Conservation (phyloP, 2,797 vertebrate genomes). For the Gorsachius magnificus region DNA sequence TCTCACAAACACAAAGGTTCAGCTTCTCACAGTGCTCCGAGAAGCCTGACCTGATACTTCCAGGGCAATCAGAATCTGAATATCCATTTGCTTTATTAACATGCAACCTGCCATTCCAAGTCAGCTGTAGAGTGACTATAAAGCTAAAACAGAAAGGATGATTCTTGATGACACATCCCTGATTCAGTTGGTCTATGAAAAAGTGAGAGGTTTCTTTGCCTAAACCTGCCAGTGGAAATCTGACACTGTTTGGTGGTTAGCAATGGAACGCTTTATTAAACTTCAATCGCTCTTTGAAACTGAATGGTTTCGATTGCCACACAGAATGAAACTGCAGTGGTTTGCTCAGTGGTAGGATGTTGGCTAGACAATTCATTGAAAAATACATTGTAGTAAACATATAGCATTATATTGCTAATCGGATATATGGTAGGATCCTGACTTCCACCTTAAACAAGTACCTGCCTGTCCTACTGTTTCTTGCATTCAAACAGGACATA, state of each 20-base stretch:
- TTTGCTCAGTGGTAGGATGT: constrained; percentile 36
- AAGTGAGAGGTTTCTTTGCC: constrained; percentile 65
- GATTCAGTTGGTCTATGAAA: constrained; percentile 63
- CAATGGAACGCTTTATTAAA: constrained; percentile 70
- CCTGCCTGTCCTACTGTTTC: neutral
- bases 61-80: neutral
- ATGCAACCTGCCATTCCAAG: neutral
- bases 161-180: constrained; percentile 60
- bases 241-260: constrained; percentile 69
- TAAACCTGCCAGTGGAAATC: constrained; percentile 73
- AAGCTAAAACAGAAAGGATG: constrained; percentile 46
- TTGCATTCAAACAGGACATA: neutral
- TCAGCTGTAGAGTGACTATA: neutral
- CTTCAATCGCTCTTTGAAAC: constrained; percentile 71
- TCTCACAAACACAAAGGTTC: neutral
- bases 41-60: neutral
- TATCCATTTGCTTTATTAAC: neutral
- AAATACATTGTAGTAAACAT: neutral
- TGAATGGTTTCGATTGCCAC: constrained; percentile 78
- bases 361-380: constrained; percentile 20
- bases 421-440: neutral
- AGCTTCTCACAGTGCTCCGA: neutral
- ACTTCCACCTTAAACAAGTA: neutral
- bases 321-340: constrained; percentile 63
- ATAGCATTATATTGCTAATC: neutral